Evolutionary conservation across 2,797 vertebrate species (phyloP), one percentile per base, ranked within the genome.

Genomic region (Xerus rutilus): DNA sequence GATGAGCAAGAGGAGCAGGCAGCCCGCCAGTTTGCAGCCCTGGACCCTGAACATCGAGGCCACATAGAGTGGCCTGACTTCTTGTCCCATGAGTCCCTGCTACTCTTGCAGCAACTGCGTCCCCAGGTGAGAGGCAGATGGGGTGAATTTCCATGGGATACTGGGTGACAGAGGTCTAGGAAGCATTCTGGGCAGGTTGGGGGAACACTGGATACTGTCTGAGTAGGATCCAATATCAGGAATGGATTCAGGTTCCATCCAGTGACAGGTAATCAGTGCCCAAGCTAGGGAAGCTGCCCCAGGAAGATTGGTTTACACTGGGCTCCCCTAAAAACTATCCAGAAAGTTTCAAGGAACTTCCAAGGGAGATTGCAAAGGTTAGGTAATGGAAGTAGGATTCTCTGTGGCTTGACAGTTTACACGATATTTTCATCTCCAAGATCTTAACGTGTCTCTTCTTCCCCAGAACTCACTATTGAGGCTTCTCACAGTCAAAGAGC

Each of bases 51-150:
- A 86, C 99, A 99, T 97, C 99, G 98, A 95, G 99, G 99, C 78
- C 99, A 99, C 79, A 97, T 99, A 0, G 99, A 99, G 92, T 99
- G 99, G 99, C 98, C 98, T 0, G 99, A 99, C 96, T 99, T 99
- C 98, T 99, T 99, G 95, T 99, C 99, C 97, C 99, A 99, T 0
- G 99, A 99, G 98, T 99, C 99, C n/a, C 98, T 99, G 96, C 98
- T 98, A 11, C 98, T 99, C 74, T 98, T 99, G 97, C 99, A 98
- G 98, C 99, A 99, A 93, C 98, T 99, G 45, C 99, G 99, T 88
- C 98, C 99, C 0, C 99, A 99, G 99, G 99, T 99, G 57, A 95
- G 92, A 76, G 57, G 39, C 30, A 69, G 30, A n/a, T 9, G 64
- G 49, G 32, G 5, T 35, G n/a, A 47, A 67, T 65, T 62, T 73